A percentile compares a stretch with the other conserved stretches of the same genome.
Evolutionary conservation across 2,888 invertebrate species (phyloP).

Genomic region (Stenichneumon culpator): DNA sequence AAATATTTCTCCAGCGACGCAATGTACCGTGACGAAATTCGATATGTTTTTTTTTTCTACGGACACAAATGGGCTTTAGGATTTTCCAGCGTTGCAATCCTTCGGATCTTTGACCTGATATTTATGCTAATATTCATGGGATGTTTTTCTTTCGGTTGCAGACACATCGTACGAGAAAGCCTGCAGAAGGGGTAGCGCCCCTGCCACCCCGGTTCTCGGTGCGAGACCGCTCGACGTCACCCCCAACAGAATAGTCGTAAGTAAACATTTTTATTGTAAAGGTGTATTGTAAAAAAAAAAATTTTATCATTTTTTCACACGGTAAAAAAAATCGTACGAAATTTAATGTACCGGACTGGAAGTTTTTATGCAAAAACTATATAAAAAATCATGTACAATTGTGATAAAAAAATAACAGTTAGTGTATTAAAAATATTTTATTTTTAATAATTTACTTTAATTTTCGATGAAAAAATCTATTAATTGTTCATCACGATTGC

Average conservation of each 20-base stretch:
- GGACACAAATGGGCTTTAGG: not conserved
- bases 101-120: slow-evolving; percentile 7
- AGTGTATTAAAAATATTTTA: too few relatives aligned
- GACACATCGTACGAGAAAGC: slow-evolving; percentile 97
- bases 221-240: slow-evolving; percentile 89
- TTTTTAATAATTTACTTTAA: too few relatives aligned
- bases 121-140: slow-evolving; percentile 45
- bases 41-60: slow-evolving; percentile 28
- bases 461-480: too few relatives aligned
- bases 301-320: not conserved
- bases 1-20: slow-evolving; percentile 37
- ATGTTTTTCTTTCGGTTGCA: slow-evolving; percentile 85
- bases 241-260: slow-evolving; percentile 93
- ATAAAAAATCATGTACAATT: too few relatives aligned
- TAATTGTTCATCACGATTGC: too few relatives aligned
- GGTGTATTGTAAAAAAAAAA: not conserved
- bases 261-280: slow-evolving; percentile 74
- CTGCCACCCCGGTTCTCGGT: slow-evolving; percentile 93
- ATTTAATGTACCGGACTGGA: not conserved
- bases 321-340: not conserved
- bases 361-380: too few relatives aligned
- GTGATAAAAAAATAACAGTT: too few relatives aligned
- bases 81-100: slow-evolving; percentile 19
- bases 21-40: slow-evolving; percentile 11
- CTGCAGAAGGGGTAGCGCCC: slow-evolving; percentile 93